Base-by-base conservation (phyloP, 1,140 invertebrate species). In the Rhyzopertha dominica region DNA sequence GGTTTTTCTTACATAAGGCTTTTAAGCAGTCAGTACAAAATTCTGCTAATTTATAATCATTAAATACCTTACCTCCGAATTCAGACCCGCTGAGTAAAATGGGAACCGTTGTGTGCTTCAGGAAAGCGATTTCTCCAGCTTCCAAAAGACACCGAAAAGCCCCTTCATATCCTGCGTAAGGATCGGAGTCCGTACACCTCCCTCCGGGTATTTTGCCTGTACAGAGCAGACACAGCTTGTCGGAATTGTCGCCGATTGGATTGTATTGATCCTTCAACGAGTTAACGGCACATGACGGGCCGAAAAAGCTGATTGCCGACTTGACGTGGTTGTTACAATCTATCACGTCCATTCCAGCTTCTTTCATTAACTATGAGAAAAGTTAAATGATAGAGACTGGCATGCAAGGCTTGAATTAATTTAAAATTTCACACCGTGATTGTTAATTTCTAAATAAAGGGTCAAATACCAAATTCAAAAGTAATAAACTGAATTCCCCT, bases 291-390 rank as follows among this genome's bases (percentile, higher is more conserved):
- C 95, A 98, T 35, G 92, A 94, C 34, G 80, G 77, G 3, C 87
- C 85, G 66, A 98, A 98, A 63, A 81, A 97, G 47, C 84, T 79
- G 7, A 87, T 87, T 0, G 91, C 85, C 3, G 90, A 88, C 68
- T 97, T 95, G 0, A 98, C 89, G 63, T 96, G 87, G 71, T 97
- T 96, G 58, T 98, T 98, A 60, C 95, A 98, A 63, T 93, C 89
- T 19, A 87, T 80, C 24, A 92, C 77, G 62, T 88, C 81, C 70
- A 93, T 77, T 22, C 80, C 81, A 17, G 85, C 85, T 46, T 82
- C 68, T 59, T 80, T 77, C 78, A 95, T 90, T 14, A 97, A 65
- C 81, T 90, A 62, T 37, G 73, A 68, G 40, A 44, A 43, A 58
- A 43, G 60, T 14, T 41, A 17, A 36, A 12, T 22, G n/a, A n/a